A percentile compares a stretch with the other conserved stretches of the same genome.
These are phyloP conservation scores for Catocala fraxini DNA, from an alignment of 2,888 invertebrate species.

Conservation along the genomic window DNA sequence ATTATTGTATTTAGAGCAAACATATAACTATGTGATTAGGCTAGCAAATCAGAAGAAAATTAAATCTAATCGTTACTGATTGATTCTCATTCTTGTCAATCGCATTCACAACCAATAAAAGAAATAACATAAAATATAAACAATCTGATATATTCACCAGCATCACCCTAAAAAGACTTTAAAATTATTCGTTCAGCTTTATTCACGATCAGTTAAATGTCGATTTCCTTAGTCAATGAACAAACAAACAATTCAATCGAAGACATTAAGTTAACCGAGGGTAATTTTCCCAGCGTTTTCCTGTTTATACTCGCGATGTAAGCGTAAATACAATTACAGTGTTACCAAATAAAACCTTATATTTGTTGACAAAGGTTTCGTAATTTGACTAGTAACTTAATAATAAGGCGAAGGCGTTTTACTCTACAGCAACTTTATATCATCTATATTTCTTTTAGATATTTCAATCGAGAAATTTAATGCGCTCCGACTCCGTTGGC, in stretches of 20 bases:
- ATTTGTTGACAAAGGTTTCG: slow-evolving; percentile 52
- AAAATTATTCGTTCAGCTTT: slow-evolving; percentile 8
- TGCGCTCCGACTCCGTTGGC: no score
- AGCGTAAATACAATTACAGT: slow-evolving; percentile 47
- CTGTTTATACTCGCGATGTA: slow-evolving; percentile 47
- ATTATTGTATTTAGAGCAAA: no score
- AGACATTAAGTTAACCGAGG: slow-evolving; percentile 49
- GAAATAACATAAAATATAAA: background rate
- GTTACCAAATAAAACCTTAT: slow-evolving; percentile 46
- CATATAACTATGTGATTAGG: no score
- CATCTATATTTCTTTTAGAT: no score
- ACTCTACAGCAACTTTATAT: background rate
- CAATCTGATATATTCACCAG: background rate
- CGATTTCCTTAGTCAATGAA: slow-evolving; percentile 47
- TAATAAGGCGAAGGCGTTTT: slow-evolving; percentile 14
- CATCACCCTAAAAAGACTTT: background rate
- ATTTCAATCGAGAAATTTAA: no score
- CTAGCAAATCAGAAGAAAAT: no score
- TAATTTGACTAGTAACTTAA: slow-evolving; percentile 51
- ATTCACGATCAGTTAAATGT: slow-evolving; percentile 45
- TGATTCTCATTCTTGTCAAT: no score
- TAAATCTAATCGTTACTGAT: no score
- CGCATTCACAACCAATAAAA: no score
- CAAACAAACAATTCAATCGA: slow-evolving; percentile 49
- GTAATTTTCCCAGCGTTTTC: slow-evolving; percentile 48